Evolutionary conservation across 1,140 invertebrate species (phyloP), one percentile per base, ranked within the genome.

Genomic region (Drosophila neocordata): DNA sequence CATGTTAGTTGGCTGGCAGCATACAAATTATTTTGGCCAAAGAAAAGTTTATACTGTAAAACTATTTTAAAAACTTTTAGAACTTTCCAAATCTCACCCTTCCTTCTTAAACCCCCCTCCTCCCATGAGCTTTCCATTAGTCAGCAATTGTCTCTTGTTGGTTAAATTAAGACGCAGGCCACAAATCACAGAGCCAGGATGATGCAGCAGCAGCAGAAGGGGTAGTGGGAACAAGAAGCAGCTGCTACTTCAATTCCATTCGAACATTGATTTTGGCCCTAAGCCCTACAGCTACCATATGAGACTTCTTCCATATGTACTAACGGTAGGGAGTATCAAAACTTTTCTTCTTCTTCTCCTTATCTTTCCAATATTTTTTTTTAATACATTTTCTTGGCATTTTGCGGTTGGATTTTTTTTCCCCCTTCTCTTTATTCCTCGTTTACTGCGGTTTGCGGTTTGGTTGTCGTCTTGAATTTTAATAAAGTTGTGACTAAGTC

Each of bases 121-220:
- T 4, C 12, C 1, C 0, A n/a, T 37, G 35, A 2, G 12, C 12
- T 48, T 68, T 57, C 65, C 73, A 74, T 73, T 74, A 55, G 72
- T 22, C 66, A 61, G 70, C 65, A 75, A 82, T 87, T 85, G 82
- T 87, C 70, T 78, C 65, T 68, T 85, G 81, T 75, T 77, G 81
- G 81, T 82, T 87, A 85, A 85, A 85, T 82, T 87, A 85, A 87
- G 82, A 81, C 78, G 65, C 82, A 78, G 38, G 62, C 82, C 70
- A 87, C 81, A 87, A 85, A 85, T 85, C 82, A 85, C 87, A 81
- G 81, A 85, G 81, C 77, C 77, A 74, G 57, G 81, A 85, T 82
- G 77, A 82, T 82, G 27, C 27, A 31, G 85, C 51, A 81, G 81
- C 81, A 77, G 77, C 69, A 73, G 53, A 38, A 31, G 20, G n/a